phyloP scores from a whole-genome alignment of 2,797 vertebrate species.

The Pangasius sanitwongsei region DNA sequence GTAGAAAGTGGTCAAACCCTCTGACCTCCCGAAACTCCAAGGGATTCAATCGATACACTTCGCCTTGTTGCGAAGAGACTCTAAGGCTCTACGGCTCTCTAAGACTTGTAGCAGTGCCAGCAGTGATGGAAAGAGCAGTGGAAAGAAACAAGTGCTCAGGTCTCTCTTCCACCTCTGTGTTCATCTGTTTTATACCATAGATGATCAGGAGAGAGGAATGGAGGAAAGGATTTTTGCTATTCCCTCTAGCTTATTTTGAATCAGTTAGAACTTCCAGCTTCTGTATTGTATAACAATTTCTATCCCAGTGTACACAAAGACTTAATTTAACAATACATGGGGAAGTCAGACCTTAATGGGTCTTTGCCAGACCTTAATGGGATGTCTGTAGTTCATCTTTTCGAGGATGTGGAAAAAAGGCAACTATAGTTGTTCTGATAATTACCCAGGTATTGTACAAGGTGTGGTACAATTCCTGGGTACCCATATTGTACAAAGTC shows the following conservation, averaged over 20 bases:
- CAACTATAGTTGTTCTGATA: not conserved
- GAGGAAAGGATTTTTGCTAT: not conserved
- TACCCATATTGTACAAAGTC: not conserved
- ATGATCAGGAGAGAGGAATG: not conserved
- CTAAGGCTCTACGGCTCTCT: not conserved
- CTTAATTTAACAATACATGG: not conserved
- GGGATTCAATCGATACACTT: slow-evolving; percentile 27
- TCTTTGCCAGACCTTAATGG: not conserved
- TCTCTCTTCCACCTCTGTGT: not conserved
- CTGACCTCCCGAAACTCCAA: slow-evolving; percentile 17
- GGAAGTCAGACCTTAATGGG: not conserved
- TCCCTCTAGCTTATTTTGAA: not conserved
- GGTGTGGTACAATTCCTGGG: not conserved
- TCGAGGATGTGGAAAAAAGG: not conserved
- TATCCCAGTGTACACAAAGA: slow-evolving; percentile 4
- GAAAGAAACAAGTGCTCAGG: not conserved
- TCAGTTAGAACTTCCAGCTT: not conserved
- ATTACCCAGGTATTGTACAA: not conserved
- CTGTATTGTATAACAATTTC: not conserved
- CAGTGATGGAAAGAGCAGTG: slow-evolving; percentile 29
- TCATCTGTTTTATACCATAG: slow-evolving; percentile 16
- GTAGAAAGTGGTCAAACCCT: slow-evolving; percentile 27
- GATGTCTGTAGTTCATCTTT: not conserved
- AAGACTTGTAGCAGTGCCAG: slow-evolving; percentile 16
- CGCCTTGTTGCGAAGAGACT: not conserved